Base-by-base conservation (phyloP, 1,140 invertebrate genomes). In the Drosophila triauraria region DNA sequence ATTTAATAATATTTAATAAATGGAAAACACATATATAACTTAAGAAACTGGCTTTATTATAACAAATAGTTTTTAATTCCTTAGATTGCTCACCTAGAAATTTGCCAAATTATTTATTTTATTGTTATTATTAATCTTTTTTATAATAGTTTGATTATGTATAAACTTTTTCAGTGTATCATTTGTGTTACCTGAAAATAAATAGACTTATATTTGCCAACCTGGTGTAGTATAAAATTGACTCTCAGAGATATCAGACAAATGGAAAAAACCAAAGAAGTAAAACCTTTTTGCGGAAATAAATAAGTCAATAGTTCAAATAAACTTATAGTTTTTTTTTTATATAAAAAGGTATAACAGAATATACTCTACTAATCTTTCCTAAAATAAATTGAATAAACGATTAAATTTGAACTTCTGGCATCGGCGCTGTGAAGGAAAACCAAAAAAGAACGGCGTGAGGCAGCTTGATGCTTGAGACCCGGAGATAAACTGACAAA, bases 401-500 rank as follows among this genome's bases (percentile, higher is more conserved):
- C 6, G 20, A 12, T 23, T 17, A 4, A 64, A 43, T 13, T 23
- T 13, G 3, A 12, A 13, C 3, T 38, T 9, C 2, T 12, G 35
- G 35, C 2, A 5, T 9, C n/a, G 42, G 8, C 10, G 17, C 15
- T 8, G 9, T 13, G 23, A 43, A 27, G 27, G 23, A 58, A n/a
- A 64, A 35, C 2, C 42, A n/a, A 40, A 23, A 10, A 4, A n/a
- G 12, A 23, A n/a, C 17, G 9, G 35, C n/a, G 13, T 23, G 12
- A 17, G 15, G 17, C 15, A 12, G 13, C 15, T 20, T 35, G 57
- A 32, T 58, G 61, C 10, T 25, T 9, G 15, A n/a, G 15, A 35
- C 12, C 20, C 56, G 23, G 13, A 44, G 60, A 51, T 40, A 32
- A 65, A 46, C 46, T 65, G 15, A 60, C 27, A 58, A 44, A 51